Conservation (phyloP, 2,888 invertebrate genomes). For the Galerucella calmariensis region DNA sequence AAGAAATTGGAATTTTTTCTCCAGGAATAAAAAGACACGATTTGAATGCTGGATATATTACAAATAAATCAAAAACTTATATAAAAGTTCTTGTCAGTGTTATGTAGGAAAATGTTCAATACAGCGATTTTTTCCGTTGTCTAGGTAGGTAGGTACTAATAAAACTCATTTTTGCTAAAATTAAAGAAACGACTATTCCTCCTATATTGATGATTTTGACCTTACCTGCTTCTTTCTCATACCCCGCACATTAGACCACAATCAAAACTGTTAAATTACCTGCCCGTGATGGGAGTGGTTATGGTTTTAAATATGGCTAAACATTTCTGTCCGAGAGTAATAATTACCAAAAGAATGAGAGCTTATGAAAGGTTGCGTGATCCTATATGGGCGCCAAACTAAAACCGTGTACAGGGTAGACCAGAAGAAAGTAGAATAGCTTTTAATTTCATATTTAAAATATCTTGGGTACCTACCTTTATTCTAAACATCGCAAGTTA, state of each 20-base stretch:
- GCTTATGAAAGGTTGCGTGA: conserved; percentile 51
- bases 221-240: conserved; percentile 33
- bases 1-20: background rate
- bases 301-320: conserved; percentile 47
- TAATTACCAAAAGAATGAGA: conserved; percentile 52
- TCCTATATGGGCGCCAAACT: conserved; percentile 48
- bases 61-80: background rate
- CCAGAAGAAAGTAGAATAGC: background rate
- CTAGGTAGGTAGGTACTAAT: no score
- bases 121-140: no score
- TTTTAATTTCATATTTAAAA: no score
- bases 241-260: conserved; percentile 35
- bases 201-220: conserved; percentile 15
- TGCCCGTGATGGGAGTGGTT: conserved; percentile 46
- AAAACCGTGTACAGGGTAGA: conserved; percentile 32
- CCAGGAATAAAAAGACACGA: background rate
- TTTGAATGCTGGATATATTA: background rate
- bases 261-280: conserved; percentile 39
- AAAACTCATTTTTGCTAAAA: background rate
- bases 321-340: conserved; percentile 45
- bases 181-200: background rate
- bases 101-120: background rate
- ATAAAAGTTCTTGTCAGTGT: background rate
- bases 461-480: no score
- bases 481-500: no score